Evolutionary conservation across 2,113 vertebrate genomes (phyloP), one percentile per base, ranked within the genome.

Genomic region (Sisor rabdophorus): DNA sequence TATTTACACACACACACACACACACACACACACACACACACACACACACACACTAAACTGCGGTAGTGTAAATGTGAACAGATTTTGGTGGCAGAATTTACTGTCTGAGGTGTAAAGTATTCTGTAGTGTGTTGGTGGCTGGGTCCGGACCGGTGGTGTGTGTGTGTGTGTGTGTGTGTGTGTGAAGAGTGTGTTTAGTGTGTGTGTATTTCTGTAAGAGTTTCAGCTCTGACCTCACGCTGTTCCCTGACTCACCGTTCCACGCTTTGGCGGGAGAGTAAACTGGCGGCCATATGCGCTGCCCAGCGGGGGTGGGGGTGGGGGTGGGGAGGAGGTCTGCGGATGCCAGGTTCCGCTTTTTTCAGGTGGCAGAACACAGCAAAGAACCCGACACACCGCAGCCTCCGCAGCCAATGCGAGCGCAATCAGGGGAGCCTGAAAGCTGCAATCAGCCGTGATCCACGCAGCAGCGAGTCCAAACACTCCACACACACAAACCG

Each of bases 391-490:
- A 84, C 71, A 80, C 40, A 76, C 74, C 44, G 69, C 83, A 80
- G 77, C 80, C 61, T 83, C 80, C 83, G 84, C 86, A 83, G 67
- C 65, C 85, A 88, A 86, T 80, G 81, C 86, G 85, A 87, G 83
- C 84, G 86, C 87, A 89, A 90, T 89, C 80, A 85, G 79, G 83
- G 85, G 84, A 77, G 74, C 77, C 83, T 87, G 88, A 86, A 85
- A 86, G 88, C 85, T 82, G 82, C 84, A 85, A 81, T 88, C 80
- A 85, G 85, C 82, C 88, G 84, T 87, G 86, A 90, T 88, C 86
- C 87, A 83, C 84, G 85, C 84, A 79, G 84, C 82, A 87, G 85
- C 6, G 20, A 10, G 85, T 85, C 24, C 44, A 50, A 58, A 67
- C n/a, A 26, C 44, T 22, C 11, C 1, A 40, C 1, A 44, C n/a